phyloP scores from a whole-genome alignment of 1,140 invertebrate species.

The Drosophila tsacasi region DNA sequence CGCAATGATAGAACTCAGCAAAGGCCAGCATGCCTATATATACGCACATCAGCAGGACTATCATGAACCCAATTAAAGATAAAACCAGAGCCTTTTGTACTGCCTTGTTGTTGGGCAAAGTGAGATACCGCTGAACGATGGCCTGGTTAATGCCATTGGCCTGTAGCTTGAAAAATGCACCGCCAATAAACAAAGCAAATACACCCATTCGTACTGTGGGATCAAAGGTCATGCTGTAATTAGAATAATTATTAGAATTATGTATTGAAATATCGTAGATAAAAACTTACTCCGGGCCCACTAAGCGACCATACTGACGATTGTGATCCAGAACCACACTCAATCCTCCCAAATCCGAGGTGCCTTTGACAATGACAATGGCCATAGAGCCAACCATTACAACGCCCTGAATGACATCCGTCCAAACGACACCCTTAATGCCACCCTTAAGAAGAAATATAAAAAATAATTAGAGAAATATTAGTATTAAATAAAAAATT shows the following conservation, averaged over 20 bases:
- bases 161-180: slow-evolving; percentile 91
- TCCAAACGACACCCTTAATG: slow-evolving; percentile 94
- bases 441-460: slow-evolving; percentile 88
- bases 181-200: slow-evolving; percentile 91
- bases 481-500: too few species aligned
- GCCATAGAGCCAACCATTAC: slow-evolving; percentile 93
- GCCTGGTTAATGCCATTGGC: slow-evolving; percentile 95
- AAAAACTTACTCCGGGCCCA: slow-evolving; percentile 90
- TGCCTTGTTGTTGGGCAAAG: slow-evolving; percentile 88
- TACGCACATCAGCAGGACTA: slow-evolving; percentile 89
- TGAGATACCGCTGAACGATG: slow-evolving; percentile 93
- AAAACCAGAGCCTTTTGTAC: slow-evolving; percentile 88
- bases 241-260: slow-evolving; percentile 47
- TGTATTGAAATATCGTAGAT: slow-evolving; percentile 42
- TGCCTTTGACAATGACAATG: slow-evolving; percentile 92
- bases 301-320: slow-evolving; percentile 89
- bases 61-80: slow-evolving; percentile 88
- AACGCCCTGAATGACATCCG: slow-evolving; percentile 92
- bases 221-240: slow-evolving; percentile 88
- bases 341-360: slow-evolving; percentile 91
- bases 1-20: slow-evolving; percentile 90
- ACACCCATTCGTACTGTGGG: slow-evolving; percentile 90
- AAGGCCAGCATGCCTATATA: slow-evolving; percentile 91
- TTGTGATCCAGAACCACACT: slow-evolving; percentile 90
- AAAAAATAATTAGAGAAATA: too few species aligned